These are phyloP conservation scores for Atta cephalotes DNA, from an alignment of 1,140 invertebrate genomes.

Conservation along the genomic window DNA sequence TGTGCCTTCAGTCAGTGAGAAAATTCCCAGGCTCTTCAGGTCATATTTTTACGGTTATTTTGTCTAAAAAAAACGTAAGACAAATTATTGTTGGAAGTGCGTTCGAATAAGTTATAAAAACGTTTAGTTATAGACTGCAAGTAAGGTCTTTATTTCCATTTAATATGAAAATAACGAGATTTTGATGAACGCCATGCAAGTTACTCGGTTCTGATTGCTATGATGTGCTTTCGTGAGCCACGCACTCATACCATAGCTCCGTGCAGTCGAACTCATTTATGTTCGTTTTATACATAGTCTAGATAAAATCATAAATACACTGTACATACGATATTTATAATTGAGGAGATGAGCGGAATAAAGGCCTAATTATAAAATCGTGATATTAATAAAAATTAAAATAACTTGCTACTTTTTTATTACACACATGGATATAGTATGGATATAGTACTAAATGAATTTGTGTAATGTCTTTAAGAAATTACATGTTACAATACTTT, in stretches of 20 bases:
- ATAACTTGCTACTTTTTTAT: too few relatives aligned
- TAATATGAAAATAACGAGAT: slow-evolving; percentile 28
- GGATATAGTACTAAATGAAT: too few relatives aligned
- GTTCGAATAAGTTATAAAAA: not conserved
- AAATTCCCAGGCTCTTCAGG: not conserved
- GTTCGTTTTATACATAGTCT: slow-evolving; percentile 55
- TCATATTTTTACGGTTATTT: not conserved
- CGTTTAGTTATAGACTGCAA: not conserved
- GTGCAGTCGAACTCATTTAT: slow-evolving; percentile 43
- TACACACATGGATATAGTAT: too few relatives aligned
- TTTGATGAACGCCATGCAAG: slow-evolving; percentile 34
- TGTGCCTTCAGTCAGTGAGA: not conserved
- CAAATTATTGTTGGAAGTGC: not conserved
- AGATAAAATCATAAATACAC: slow-evolving; percentile 30
- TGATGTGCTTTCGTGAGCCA: slow-evolving; percentile 52
- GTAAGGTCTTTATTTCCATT: not conserved
- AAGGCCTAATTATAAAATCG: too few relatives aligned
- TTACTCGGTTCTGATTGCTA: slow-evolving; percentile 59
- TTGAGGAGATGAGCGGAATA: not conserved
- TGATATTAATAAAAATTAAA: too few relatives aligned
- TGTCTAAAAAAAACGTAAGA: not conserved
- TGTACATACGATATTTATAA: slow-evolving; percentile 3
- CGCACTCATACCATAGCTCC: slow-evolving; percentile 19
- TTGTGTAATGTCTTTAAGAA: too few relatives aligned
- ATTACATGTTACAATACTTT: too few relatives aligned